These are phyloP conservation scores for Strix uralensis DNA, from an alignment of 2,113 vertebrate genomes.

Conservation along the genomic window DNA sequence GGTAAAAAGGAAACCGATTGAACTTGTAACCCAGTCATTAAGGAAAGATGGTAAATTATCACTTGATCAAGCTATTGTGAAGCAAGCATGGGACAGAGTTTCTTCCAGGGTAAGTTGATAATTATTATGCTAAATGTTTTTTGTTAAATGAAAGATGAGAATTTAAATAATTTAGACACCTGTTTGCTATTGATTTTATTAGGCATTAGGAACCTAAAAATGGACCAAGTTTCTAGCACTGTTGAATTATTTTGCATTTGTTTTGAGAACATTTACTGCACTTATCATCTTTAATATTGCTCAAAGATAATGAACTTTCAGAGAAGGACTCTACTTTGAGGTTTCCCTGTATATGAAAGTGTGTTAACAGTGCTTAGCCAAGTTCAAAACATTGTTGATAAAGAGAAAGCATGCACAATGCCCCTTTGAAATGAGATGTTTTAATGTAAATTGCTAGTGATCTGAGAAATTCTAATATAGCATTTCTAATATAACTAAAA, in stretches of 20 bases:
- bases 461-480: background rate
- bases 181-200: background rate
- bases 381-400: background rate
- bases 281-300: background rate
- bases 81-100: slow-evolving; percentile 93
- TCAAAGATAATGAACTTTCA: background rate
- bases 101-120: slow-evolving; percentile 83
- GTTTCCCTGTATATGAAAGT: background rate
- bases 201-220: background rate
- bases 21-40: slow-evolving; percentile 83
- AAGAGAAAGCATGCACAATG: background rate
- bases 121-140: background rate
- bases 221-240: background rate
- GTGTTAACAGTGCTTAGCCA: background rate
- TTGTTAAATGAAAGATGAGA: background rate
- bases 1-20: slow-evolving; percentile 89
- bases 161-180: background rate
- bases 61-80: slow-evolving; percentile 93
- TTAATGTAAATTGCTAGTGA: background rate
- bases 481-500: background rate
- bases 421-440: background rate
- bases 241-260: background rate
- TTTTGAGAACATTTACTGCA: background rate
- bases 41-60: slow-evolving; percentile 91
- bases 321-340: background rate